Evolutionary conservation across 2,888 invertebrate species (phyloP).

Genomic region (Diadromus collaris): DNA sequence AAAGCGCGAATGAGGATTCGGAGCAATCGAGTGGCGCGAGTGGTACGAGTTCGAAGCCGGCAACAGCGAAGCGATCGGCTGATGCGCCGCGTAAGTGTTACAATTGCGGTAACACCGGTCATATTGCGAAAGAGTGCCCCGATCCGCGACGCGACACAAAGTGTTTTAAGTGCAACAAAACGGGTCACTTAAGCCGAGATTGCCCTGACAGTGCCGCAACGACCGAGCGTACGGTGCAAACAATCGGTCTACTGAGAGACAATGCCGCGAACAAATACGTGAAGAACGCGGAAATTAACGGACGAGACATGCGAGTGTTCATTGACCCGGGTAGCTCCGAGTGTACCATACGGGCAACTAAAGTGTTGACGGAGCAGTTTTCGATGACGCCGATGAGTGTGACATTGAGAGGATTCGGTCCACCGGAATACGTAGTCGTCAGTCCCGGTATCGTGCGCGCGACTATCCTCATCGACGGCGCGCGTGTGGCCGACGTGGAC

Average conservation of each 20-base stretch:
- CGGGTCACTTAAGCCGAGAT: constrained; percentile 2
- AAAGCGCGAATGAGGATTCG: too few relatives aligned
- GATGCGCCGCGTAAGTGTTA: background rate
- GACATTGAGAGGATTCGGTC: background rate
- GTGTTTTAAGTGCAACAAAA: constrained; percentile 1
- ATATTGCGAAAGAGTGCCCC: constrained; percentile 12
- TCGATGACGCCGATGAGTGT: background rate
- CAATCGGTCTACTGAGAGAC: background rate
- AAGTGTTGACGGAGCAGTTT: background rate
- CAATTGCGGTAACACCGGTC: constrained; percentile 10
- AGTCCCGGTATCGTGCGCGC: background rate
- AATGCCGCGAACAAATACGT: constrained; percentile 11
- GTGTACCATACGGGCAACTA: constrained; percentile 35
- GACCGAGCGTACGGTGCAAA: background rate
- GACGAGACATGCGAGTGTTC: constrained; percentile 12
- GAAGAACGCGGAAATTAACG: constrained; percentile 22
- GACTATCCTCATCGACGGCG: background rate
- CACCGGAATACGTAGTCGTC: background rate
- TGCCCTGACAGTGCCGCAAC: background rate
- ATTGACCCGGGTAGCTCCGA: constrained; percentile 42
- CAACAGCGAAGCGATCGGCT: background rate
- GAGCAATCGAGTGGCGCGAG: too few relatives aligned
- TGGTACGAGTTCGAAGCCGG: too few relatives aligned
- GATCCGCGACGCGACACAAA: background rate
- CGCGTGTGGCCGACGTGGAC: background rate